Base-by-base conservation (phyloP, 2,888 invertebrate species). In the Tetranychus truncatus region DNA sequence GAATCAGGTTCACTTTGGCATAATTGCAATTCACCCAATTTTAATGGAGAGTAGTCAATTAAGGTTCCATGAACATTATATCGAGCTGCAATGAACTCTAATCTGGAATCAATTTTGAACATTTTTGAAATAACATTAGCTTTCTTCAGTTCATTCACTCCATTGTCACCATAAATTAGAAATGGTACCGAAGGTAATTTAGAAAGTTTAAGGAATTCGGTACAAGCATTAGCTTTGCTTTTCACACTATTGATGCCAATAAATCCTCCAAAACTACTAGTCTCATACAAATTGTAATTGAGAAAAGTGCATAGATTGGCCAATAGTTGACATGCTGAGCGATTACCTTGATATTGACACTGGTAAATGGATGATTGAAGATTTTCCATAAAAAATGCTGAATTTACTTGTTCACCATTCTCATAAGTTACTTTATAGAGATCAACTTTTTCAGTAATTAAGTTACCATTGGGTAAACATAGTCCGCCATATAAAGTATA, bases 251-350 rank as follows among this genome's bases (percentile, higher is more conserved):
- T 15, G 55, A 55, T 55, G 9, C 55, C 55, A 15, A 15, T 55
- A 55, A 55, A 55, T 0, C 55, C 55, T 9, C 55, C 55, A 55
- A 55, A 55, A 55, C 55, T 55, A 55, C 15, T 55, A 9, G 55
- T 55, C 77, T 74, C 77, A 77, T 76, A 78, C 77, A 76, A 77
- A 69, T 80, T 79, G 21, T 86, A 82, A 75, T 81, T 78, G 74
- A 81, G 84, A 75, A 88, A 81, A 0, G 86, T 84, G 80, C 89
- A 89, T 82, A 89, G 84, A 81, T 89, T 89, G 1, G 87, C 87
- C 76, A 90, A 82, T 77, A 86, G 84, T 81, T 89, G 87, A 80
- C 89, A 89, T 11, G 88, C 86, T 20, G 84, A 85, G 74, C 80
- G 80, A 79, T 86, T 84, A 69, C 82, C 74, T n/a, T 77, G 74